A percentile compares a stretch with the other conserved stretches of the same genome.
phyloP scores from a whole-genome alignment of 2,888 invertebrate species.

The Mantis religiosa region DNA sequence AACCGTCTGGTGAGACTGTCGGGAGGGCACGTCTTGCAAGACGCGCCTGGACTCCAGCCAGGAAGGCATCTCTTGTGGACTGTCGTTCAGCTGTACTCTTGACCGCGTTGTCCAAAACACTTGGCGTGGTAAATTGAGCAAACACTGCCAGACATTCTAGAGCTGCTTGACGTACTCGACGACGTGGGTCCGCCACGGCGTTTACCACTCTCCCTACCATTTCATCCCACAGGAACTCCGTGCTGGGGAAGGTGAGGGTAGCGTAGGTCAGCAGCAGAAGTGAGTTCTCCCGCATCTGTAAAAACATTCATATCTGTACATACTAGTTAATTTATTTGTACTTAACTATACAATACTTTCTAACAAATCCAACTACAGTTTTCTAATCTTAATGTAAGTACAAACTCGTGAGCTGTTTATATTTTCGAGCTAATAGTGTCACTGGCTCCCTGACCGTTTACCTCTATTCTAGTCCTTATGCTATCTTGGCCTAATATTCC shows the following conservation, averaged over 20 bases:
- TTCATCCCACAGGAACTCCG: conserved; percentile 56
- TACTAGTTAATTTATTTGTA: too few species aligned
- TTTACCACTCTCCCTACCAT: conserved; percentile 44
- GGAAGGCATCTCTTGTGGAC: conserved; percentile 23
- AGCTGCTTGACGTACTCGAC: conserved; percentile 71
- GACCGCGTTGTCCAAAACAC: conserved; percentile 46
- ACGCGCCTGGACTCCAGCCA: conserved; percentile 66
- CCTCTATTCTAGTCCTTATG: too few species aligned
- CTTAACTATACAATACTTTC: too few species aligned
- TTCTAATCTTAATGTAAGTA: too few species aligned
- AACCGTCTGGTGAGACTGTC: conserved; percentile 63
- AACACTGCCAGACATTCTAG: conserved; percentile 75
- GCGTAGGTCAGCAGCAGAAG: conserved; percentile 73
- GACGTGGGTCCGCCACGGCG: conserved; percentile 59
- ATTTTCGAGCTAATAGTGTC: too few species aligned
- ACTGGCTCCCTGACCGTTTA: too few species aligned
- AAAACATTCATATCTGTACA: too few species aligned
- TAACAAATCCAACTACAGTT: too few species aligned
- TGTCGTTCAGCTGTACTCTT: conserved; percentile 5
- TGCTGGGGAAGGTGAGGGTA: conserved; percentile 72
- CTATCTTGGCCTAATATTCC: too few species aligned
- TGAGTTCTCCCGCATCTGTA: conserved; percentile 66
- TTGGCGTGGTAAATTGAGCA: conserved; percentile 64
- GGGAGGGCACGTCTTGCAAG: conserved; percentile 71
- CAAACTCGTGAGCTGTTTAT: too few species aligned